Evolutionary conservation across 1,140 invertebrate genomes (phyloP).

Genomic region (Drosophila bifasciata): DNA sequence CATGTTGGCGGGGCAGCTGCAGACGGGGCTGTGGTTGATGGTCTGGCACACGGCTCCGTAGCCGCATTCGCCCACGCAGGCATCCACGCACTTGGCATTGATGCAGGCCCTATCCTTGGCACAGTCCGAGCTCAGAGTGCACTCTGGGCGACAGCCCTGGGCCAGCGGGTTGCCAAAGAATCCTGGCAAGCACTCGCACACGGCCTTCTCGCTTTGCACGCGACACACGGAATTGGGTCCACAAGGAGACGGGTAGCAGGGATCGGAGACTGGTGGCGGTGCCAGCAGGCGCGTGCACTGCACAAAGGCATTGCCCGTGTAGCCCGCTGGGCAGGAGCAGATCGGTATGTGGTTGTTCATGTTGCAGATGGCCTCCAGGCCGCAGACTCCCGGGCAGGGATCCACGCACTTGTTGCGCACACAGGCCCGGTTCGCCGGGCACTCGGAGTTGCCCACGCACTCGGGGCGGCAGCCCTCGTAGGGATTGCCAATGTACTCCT

Average conservation of each 20-base stretch:
- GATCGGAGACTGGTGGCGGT: constrained; percentile 85
- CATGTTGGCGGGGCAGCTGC: constrained; percentile 86
- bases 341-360: constrained; percentile 88
- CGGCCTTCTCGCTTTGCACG: constrained; percentile 85
- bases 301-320: constrained; percentile 90
- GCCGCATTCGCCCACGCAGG: constrained; percentile 89
- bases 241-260: constrained; percentile 90
- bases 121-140: constrained; percentile 92
- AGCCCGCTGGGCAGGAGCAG: constrained; percentile 87
- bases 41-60: constrained; percentile 87
- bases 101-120: constrained; percentile 91
- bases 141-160: constrained; percentile 90
- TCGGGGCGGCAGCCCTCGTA: constrained; percentile 87
- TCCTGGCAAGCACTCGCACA: constrained; percentile 89
- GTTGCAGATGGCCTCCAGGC: constrained; percentile 87
- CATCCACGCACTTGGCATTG: constrained; percentile 91
- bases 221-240: constrained; percentile 89
- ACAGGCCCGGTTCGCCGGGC: constrained; percentile 85
- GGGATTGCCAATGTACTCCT: constrained; percentile 86
- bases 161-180: constrained; percentile 93
- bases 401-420: constrained; percentile 86
- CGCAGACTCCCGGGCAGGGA: constrained; percentile 86
- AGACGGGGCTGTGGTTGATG: constrained; percentile 91
- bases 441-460: constrained; percentile 87
- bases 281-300: constrained; percentile 63